These are phyloP conservation scores for Cairina moschata DNA, from an alignment of 2,113 vertebrate genomes.

Conservation along the genomic window DNA sequence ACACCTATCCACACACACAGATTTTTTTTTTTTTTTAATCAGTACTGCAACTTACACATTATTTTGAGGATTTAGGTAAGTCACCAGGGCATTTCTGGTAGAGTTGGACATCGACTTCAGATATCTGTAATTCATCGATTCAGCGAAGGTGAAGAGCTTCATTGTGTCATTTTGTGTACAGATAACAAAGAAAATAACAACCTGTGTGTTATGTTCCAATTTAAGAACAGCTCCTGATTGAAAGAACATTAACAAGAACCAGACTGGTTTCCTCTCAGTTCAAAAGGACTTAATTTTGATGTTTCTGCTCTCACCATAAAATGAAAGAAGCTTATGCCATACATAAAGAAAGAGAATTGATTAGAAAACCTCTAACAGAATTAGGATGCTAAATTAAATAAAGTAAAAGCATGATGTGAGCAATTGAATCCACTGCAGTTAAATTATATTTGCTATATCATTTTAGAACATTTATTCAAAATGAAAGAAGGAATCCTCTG, in stretches of 20 bases:
- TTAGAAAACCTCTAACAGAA: slow-evolving; percentile 25
- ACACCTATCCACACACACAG: background rate
- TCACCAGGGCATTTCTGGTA: background rate
- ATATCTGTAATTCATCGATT: background rate
- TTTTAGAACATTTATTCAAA: slow-evolving; percentile 11
- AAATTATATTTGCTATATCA: background rate
- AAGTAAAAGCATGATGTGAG: background rate
- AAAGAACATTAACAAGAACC: background rate
- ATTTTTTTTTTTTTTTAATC: background rate
- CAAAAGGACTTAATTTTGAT: background rate
- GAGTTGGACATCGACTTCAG: background rate
- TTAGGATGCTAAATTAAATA: background rate
- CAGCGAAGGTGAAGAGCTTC: background rate
- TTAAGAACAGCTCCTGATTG: background rate
- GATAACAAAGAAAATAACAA: background rate
- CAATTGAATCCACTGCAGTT: slow-evolving; percentile 13
- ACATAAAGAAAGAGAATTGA: background rate
- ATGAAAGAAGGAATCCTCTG: slow-evolving; percentile 37
- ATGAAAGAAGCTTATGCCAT: background rate
- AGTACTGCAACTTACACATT: background rate
- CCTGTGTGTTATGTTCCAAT: background rate
- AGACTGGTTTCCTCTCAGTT: background rate
- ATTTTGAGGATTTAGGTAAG: background rate
- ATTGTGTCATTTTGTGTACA: background rate
- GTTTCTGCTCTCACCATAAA: background rate